Evolutionary conservation across 2,888 invertebrate species (phyloP), one percentile per base, ranked within the genome.

Genomic region (Ornithoptera alexandrae): DNA sequence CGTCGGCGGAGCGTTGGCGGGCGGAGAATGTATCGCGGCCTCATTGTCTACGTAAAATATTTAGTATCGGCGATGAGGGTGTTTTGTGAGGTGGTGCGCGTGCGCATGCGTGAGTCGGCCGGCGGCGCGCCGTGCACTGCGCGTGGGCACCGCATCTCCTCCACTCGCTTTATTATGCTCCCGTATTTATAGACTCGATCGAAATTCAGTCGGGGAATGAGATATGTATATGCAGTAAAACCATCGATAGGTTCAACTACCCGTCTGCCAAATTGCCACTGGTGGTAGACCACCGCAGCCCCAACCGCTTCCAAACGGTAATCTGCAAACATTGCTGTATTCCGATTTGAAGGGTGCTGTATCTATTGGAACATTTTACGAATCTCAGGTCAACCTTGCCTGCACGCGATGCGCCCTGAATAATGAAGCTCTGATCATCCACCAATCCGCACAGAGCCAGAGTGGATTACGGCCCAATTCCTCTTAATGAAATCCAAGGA

Each of bases 181-280:
- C 80, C 76, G 81, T 89, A 89, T 88, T 88, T 86, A 85, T 89
- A 88, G 87, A 87, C 76, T 76, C 73, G 75, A 77, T 79, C 77
- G 76, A 77, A 75, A 76, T 78, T 76, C 74, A 73, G 68, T 73
- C 74, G 73, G 74, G 69, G 65, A 73, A 68, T 70, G 66, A 30
- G 30, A 30, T 30, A 71, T 71, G 73, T 74, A 73, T 72, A 69
- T 68, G 66, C 72, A 73, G 71, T 66, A 72, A 72, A 71, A 64
- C 70, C 66, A 74, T 62, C 59, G 62, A 72, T 69, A 69, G 65
- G 70, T 72, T 73, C 70, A 75, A 74, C 57, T 71, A 53, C 66
- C 72, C 70, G 72, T 71, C 73, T 65, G 62, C 6, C 46, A 17
- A 59, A 59, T 22, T 18, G 59, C 59, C 18, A 30, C 30, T 30